phyloP scores from a whole-genome alignment of 2,888 invertebrate species.

The Altica lythri region DNA sequence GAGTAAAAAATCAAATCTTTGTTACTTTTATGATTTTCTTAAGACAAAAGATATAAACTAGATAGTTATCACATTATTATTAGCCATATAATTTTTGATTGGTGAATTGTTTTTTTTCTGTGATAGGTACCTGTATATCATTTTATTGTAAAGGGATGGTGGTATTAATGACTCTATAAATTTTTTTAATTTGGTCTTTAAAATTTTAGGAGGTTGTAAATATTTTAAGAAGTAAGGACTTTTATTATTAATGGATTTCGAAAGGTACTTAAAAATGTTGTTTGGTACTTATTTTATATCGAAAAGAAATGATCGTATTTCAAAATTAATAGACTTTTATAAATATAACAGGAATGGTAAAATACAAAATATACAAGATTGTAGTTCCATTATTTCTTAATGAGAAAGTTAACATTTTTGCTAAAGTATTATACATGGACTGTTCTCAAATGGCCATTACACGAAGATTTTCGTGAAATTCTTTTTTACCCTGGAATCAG shows the following conservation, averaged over 20 bases:
- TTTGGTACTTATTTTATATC: no score
- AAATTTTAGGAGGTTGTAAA: conserved; percentile 33
- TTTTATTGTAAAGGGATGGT: conserved; percentile 36
- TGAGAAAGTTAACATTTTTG: no score
- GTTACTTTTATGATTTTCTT: conserved; percentile 37
- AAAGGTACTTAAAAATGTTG: background rate
- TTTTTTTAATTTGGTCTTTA: conserved; percentile 35
- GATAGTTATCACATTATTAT: conserved; percentile 42
- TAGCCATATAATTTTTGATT: conserved; percentile 40
- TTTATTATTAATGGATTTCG: conserved; percentile 13
- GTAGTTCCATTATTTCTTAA: no score
- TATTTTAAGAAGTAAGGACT: conserved; percentile 15
- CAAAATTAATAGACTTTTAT: no score
- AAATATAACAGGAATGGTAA: no score
- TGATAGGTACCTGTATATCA: conserved; percentile 32
- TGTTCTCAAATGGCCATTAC: no score
- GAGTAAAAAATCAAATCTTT: conserved; percentile 43
- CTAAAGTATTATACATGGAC: no score
- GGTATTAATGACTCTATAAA: conserved; percentile 33
- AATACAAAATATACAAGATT: no score
- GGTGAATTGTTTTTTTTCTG: conserved; percentile 33
- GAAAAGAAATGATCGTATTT: no score
- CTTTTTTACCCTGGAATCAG: no score
- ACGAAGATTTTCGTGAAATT: no score
- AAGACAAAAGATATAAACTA: conserved; percentile 39